These are phyloP conservation scores for Eustalomyia histrio DNA, from an alignment of 2,888 invertebrate species.

Conservation along the genomic window DNA sequence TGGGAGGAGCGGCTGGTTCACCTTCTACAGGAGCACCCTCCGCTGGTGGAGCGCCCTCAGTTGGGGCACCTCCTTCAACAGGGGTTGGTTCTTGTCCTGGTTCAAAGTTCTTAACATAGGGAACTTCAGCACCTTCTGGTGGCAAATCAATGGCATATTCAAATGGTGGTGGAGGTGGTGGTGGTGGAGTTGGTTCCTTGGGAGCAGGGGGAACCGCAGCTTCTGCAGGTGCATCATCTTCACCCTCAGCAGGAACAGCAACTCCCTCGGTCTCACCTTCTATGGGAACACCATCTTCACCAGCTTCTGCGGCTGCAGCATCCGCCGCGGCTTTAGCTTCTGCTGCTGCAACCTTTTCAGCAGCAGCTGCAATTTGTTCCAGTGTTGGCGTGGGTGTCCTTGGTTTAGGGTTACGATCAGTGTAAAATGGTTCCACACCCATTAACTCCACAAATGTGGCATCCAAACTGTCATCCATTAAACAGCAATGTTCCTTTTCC, in stretches of 20 bases:
- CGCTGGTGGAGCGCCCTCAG: slow-evolving; percentile 67
- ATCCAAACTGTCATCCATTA: slow-evolving; percentile 96
- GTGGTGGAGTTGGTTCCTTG: slow-evolving; percentile 75
- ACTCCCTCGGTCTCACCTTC: slow-evolving; percentile 66
- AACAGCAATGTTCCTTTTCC: slow-evolving; percentile 95
- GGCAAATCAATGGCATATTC: slow-evolving; percentile 79
- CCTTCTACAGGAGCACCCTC: slow-evolving; percentile 68
- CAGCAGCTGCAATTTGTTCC: slow-evolving; percentile 73
- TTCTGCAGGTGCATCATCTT: slow-evolving; percentile 64
- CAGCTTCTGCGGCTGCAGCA: slow-evolving; percentile 70
- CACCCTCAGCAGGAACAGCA: slow-evolving; percentile 69
- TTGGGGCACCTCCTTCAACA: slow-evolving; percentile 65
- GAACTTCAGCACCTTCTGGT: slow-evolving; percentile 80
- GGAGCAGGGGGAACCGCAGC: slow-evolving; percentile 67
- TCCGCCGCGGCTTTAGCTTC: slow-evolving; percentile 69
- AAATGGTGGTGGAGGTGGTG: slow-evolving; percentile 79
- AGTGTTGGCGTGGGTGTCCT: slow-evolving; percentile 79
- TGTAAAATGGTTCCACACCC: slow-evolving; percentile 81
- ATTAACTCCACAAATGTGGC: slow-evolving; percentile 92
- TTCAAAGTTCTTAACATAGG: slow-evolving; percentile 79
- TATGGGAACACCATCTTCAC: slow-evolving; percentile 59
- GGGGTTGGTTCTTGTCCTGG: slow-evolving; percentile 70
- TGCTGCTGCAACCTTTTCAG: slow-evolving; percentile 69
- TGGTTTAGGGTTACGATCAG: slow-evolving; percentile 79
- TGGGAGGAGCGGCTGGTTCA: slow-evolving; percentile 65